Evolutionary conservation across 2,113 vertebrate genomes (phyloP).

Genomic region (Coturnix japonica): DNA sequence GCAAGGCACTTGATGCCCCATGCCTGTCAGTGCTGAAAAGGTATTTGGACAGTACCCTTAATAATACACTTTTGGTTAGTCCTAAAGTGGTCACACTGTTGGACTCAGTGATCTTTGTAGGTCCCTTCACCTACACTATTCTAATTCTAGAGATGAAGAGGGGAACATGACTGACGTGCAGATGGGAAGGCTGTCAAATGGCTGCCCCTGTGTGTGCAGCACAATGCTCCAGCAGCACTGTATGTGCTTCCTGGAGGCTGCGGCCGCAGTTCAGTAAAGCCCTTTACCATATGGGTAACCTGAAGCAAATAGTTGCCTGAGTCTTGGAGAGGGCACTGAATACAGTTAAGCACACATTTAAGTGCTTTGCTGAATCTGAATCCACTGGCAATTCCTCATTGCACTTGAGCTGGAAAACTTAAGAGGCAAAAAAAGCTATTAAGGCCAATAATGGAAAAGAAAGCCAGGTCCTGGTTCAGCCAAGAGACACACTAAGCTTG

Average conservation of each 20-base stretch:
- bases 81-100: neutral
- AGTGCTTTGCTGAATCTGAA: neutral
- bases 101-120: neutral
- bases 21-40: neutral
- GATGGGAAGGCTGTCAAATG: neutral
- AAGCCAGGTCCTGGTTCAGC: neutral
- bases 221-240: neutral
- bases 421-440: neutral
- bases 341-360: neutral
- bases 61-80: neutral
- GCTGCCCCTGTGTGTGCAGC: neutral
- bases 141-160: neutral
- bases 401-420: neutral
- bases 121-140: neutral
- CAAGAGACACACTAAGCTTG: neutral
- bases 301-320: neutral
- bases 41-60: neutral
- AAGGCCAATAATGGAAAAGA: neutral
- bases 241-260: neutral
- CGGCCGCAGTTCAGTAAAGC: neutral
- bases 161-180: neutral
- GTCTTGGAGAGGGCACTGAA: neutral
- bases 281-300: neutral
- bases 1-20: neutral
- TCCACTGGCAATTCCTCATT: neutral